Conservation (phyloP, 1,140 invertebrate species). For the Proctacanthus coquilletti region DNA sequence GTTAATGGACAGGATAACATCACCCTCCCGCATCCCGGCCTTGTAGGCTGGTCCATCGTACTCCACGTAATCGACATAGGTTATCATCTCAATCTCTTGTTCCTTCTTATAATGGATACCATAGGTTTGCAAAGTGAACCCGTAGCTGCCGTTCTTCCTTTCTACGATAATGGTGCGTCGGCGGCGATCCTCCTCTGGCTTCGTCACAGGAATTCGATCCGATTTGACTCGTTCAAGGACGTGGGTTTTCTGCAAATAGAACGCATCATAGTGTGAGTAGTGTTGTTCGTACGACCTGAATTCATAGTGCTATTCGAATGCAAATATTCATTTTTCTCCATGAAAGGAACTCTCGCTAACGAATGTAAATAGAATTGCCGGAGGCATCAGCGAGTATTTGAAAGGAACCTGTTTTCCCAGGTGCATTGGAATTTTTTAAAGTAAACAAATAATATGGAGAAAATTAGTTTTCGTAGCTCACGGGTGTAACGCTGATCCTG, state of each 20-base stretch:
- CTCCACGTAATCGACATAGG: slow-evolving; percentile 92
- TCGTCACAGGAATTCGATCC: slow-evolving; percentile 53
- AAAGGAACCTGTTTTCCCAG: no score
- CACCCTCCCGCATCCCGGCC: slow-evolving; percentile 84
- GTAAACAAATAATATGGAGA: no score
- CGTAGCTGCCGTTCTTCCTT: slow-evolving; percentile 80
- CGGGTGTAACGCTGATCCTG: no score
- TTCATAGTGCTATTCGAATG: no score
- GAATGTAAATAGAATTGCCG: no score
- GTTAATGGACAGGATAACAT: slow-evolving; percentile 89
- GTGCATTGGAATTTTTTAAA: no score
- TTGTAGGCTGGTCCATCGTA: slow-evolving; percentile 75
- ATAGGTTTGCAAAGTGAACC: slow-evolving; percentile 89
- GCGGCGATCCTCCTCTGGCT: slow-evolving; percentile 67
- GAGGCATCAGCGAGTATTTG: no score
- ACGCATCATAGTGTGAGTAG: no score
- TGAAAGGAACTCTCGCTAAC: no score
- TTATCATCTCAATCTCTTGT: slow-evolving; percentile 68
- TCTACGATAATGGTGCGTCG: slow-evolving; percentile 81
- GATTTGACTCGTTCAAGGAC: slow-evolving; percentile 69
- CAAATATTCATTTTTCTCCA: no score
- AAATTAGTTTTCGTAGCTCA: no score
- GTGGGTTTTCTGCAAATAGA: slow-evolving; percentile 35
- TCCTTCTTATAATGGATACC: slow-evolving; percentile 89
- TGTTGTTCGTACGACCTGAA: no score